Conservation (phyloP, 2,113 vertebrate species). For the Cacatua alba region DNA sequence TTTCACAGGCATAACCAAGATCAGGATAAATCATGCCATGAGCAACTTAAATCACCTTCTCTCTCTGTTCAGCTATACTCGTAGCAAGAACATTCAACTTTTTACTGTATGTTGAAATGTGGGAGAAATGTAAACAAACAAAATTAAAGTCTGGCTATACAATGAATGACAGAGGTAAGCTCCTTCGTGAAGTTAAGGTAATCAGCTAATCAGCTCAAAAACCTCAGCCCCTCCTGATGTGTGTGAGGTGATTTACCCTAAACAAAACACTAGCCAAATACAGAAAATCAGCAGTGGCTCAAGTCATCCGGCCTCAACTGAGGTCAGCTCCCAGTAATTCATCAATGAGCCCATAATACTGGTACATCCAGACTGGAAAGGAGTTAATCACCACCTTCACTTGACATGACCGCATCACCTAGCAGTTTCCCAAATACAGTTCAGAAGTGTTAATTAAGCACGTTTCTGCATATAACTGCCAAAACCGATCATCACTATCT, state of each 20-base stretch:
- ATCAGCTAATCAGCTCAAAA: too few species aligned
- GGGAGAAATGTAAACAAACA: background rate
- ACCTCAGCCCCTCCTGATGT: background rate
- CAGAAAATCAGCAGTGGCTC: background rate
- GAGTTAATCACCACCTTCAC: background rate
- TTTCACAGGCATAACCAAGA: background rate
- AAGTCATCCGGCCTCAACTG: background rate
- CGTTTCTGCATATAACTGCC: background rate
- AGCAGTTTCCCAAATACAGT: background rate
- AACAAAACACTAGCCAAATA: background rate
- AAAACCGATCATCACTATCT: background rate
- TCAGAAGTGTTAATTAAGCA: background rate
- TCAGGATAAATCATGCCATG: background rate
- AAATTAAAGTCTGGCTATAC: background rate
- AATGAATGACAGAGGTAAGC: background rate
- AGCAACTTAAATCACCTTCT: background rate
- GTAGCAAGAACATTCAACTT: background rate
- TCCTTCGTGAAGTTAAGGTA: too few species aligned
- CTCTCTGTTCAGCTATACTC: background rate
- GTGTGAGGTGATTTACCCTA: background rate
- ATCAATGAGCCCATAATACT: too few species aligned
- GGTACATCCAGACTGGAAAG: background rate
- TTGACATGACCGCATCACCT: background rate
- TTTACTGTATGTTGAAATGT: too few species aligned
- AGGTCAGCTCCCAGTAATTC: background rate